phyloP scores from a whole-genome alignment of 2,888 invertebrate genomes.

The Drosophila mulleri region DNA sequence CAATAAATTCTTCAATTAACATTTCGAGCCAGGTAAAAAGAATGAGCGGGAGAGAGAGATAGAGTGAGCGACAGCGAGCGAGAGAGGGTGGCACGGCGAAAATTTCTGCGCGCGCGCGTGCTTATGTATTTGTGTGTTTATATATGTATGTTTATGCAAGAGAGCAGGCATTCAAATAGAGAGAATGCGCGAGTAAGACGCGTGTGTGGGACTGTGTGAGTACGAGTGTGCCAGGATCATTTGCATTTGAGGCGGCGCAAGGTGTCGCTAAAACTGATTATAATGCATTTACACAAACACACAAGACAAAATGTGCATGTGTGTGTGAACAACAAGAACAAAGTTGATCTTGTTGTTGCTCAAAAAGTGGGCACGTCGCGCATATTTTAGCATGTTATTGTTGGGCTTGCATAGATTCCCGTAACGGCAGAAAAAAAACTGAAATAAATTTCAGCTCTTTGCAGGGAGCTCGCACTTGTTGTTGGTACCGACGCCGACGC shows the following conservation, averaged over 20 bases:
- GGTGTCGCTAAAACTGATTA: constrained; percentile 75
- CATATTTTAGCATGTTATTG: constrained; percentile 65
- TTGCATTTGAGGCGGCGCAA: constrained; percentile 75
- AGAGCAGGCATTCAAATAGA: constrained; percentile 32
- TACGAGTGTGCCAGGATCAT: constrained; percentile 67
- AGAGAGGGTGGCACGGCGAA: constrained; percentile 49
- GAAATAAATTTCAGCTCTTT: constrained; percentile 33
- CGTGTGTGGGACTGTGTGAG: constrained; percentile 16
- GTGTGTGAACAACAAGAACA: constrained; percentile 41
- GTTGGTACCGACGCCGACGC: constrained; percentile 30
- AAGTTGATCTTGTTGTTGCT: constrained; percentile 59
- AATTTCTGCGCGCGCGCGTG: constrained; percentile 29
- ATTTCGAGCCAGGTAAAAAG: constrained; percentile 78
- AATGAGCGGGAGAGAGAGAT: constrained; percentile 32
- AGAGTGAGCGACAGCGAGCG: constrained; percentile 5
- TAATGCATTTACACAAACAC: constrained; percentile 64
- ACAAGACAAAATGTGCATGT: constrained; percentile 23
- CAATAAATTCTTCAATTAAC: constrained; percentile 82
- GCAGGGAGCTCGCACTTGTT: constrained; percentile 64
- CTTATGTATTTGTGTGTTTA: constrained; percentile 10
- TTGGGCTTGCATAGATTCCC: constrained; percentile 66
- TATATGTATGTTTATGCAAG: constrained; percentile 15
- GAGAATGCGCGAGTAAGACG: constrained; percentile 45
- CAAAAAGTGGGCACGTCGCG: constrained; percentile 79
- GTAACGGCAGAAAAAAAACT: constrained; percentile 39